Percentiles rank a stretch among this genome's conserved stretches.
These are phyloP conservation scores for Drosophila orena DNA, from an alignment of 1,140 invertebrate species.

Conservation along the genomic window DNA sequence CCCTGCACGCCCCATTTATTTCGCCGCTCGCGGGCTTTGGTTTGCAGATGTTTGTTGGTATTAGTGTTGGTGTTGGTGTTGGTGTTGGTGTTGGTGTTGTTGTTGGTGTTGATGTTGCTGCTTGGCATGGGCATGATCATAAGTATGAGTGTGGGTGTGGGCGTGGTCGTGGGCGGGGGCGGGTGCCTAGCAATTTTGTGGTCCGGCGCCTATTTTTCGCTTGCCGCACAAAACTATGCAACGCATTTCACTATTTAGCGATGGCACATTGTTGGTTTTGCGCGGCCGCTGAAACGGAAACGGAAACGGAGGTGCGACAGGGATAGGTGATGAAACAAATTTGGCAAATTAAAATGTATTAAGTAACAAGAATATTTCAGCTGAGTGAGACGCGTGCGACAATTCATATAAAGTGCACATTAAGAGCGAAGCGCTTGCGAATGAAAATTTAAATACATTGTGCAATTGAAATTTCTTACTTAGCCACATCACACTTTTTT, in stretches of 20 bases:
- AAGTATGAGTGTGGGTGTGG: conserved; percentile 3
- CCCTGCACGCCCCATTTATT: conserved; percentile 2
- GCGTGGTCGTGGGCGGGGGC: conserved; percentile 3
- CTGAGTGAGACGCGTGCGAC: conserved; percentile 28
- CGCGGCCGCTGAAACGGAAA: background rate
- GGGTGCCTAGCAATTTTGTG: conserved; percentile 61
- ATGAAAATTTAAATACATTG: conserved; percentile 21
- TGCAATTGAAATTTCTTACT: background rate
- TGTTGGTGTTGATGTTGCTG: conserved; percentile 32
- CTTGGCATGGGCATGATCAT: conserved; percentile 11
- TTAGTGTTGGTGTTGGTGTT: conserved; percentile 37
- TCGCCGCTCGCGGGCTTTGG: conserved; percentile 19
- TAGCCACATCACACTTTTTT: too few species aligned
- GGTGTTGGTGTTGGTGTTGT: conserved; percentile 31
- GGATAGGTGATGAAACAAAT: conserved; percentile 34
- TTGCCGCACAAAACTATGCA: conserved; percentile 47
- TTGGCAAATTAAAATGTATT: conserved; percentile 53
- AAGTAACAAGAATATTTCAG: conserved; percentile 46
- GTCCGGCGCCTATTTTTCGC: conserved; percentile 62
- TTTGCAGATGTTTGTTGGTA: conserved; percentile 40
- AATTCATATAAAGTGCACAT: conserved; percentile 39
- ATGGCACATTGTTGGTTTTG: conserved; percentile 23
- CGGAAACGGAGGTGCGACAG: background rate
- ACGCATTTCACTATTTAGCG: conserved; percentile 52
- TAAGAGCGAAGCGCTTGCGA: conserved; percentile 21